Evolutionary conservation across 2,797 vertebrate genomes (phyloP), one percentile per base, ranked within the genome.

Genomic region (Antrozous pallidus): DNA sequence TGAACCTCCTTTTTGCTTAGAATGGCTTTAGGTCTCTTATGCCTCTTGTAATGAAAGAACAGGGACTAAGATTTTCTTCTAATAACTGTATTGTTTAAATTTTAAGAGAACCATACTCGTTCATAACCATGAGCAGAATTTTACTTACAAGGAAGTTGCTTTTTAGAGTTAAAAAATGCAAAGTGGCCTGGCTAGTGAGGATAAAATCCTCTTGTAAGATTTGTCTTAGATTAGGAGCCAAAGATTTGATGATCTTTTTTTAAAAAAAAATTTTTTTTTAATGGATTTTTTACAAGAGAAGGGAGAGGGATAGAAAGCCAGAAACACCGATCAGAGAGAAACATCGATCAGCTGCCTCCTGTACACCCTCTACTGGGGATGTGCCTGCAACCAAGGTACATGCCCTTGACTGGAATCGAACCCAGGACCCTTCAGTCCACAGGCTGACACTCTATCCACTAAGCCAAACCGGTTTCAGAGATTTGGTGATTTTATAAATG

Each of bases 1-100:
- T 33, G 58, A 82, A 65, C 5, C 16, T 96, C 67, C 20, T 81
- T 28, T 58, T 87, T 75, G 33, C 36, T 83, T 16, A 51, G n/a
- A 88, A 74, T 16, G 38, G 2, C 31, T 85, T 63, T 67, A 82
- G 73, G 22, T 88, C 40, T 78, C 42, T 88, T 90, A 45, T 2
- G 11, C 33, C 1, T 78, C 85, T 67, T 67, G 36, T 58, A 42
- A 71, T 82, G 6, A 61, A 82, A 82, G 24, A 94, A 78, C 24
- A 89, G 5, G 28, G n/a, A 78, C 17, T 31, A 36, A 14, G 24
- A 20, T 91, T 83, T 82, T 94, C 31, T 85, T 70, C 47, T 87
- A 94, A 67, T 91, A 67, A 36, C 40, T 84, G n/a, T 24, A 70
- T 78, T 77, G 85, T 71, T 91, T 94, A 56, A 65, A 51, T 78